Percentiles rank a stretch among this genome's conserved stretches.
Conservation (phyloP, 2,113 vertebrate genomes). For the Panthera uncia region DNA sequence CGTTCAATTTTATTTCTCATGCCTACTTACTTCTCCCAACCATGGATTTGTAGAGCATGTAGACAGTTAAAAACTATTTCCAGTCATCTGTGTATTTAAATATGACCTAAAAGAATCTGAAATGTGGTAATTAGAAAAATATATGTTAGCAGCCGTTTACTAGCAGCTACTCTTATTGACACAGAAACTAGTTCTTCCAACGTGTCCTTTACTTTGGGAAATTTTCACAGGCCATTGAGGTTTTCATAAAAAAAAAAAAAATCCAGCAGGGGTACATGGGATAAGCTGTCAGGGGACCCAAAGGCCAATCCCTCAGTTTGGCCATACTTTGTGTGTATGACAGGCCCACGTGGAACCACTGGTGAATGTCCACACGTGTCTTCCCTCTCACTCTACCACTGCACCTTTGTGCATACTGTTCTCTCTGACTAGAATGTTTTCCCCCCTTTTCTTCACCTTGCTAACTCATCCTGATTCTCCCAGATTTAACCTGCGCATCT, state of each 20-base stretch:
- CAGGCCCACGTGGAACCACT: neutral
- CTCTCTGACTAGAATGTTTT: neutral
- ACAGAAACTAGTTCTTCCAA: neutral
- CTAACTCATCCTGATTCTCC: neutral
- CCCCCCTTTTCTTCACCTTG: neutral
- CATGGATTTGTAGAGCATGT: neutral
- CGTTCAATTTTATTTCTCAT: neutral
- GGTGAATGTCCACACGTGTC: neutral
- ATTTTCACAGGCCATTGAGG: neutral
- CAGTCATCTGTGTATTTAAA: neutral
- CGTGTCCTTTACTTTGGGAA: neutral
- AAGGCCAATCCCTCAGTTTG: neutral
- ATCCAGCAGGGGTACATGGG: neutral
- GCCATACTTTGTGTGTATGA: neutral
- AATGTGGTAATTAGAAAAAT: conserved; percentile 25
- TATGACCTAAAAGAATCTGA: neutral
- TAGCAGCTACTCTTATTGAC: neutral
- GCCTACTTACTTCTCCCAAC: neutral
- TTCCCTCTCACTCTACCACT: neutral
- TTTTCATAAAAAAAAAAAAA: neutral
- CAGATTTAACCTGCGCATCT: neutral
- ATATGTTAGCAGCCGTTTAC: neutral
- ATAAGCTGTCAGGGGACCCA: neutral
- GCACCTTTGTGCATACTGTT: neutral
- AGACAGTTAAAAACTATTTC: neutral